phyloP scores from a whole-genome alignment of 2,113 vertebrate genomes.

The Proteles cristata region DNA sequence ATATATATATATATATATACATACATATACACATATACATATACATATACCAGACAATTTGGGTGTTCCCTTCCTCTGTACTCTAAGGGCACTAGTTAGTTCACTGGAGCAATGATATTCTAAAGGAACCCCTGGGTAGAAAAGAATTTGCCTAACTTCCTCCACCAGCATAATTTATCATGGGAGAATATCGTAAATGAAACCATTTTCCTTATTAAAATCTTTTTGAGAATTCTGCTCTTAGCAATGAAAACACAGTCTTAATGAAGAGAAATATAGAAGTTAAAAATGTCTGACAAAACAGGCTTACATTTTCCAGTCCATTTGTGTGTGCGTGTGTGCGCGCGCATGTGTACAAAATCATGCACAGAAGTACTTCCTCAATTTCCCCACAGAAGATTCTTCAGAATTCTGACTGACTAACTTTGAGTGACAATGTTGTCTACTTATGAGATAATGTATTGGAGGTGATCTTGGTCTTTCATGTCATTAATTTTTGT shows the following conservation, averaged over 20 bases:
- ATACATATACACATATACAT: too few relatives aligned
- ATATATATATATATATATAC: too few relatives aligned
- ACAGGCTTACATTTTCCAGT: not conserved
- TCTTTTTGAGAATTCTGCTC: not conserved
- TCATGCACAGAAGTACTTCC: not conserved
- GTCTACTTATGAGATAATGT: not conserved
- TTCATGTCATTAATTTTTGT: not conserved
- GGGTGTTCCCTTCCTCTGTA: not conserved
- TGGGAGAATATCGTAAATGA: not conserved
- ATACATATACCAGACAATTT: not conserved
- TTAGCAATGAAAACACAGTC: not conserved
- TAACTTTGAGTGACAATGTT: not conserved
- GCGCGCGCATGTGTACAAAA: not conserved
- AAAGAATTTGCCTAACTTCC: not conserved
- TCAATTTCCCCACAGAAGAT: not conserved
- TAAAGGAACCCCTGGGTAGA: not conserved
- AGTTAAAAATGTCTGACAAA: not conserved
- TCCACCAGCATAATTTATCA: not conserved
- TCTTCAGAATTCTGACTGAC: not conserved
- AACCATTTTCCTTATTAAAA: slow-evolving; percentile 2
- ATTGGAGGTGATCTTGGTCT: not conserved
- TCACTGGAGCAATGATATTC: not conserved
- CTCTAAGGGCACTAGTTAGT: not conserved
- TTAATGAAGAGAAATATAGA: not conserved
- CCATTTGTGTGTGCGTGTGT: not conserved